Conservation (phyloP, 2,888 invertebrate species). For the Stratiomys singularior region DNA sequence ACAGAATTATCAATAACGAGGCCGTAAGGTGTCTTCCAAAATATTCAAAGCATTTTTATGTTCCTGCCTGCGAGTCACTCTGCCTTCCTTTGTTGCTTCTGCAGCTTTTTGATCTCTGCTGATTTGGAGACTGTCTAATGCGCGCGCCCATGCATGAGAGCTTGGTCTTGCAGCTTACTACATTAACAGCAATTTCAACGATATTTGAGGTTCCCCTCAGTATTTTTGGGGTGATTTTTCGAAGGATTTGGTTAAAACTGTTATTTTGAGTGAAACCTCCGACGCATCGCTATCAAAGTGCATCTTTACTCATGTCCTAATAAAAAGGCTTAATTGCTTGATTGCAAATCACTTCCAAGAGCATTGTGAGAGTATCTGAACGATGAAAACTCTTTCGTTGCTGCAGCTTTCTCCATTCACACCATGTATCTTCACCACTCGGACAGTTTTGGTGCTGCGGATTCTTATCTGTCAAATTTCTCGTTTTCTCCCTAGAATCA, state of each 20-base stretch:
- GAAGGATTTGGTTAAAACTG: conserved; percentile 49
- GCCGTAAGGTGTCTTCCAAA: not conserved
- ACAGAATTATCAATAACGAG: too few species aligned
- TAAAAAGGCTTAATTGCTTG: conserved; percentile 23
- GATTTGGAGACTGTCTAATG: not conserved
- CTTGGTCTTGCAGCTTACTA: not conserved
- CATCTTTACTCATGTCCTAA: conserved; percentile 21
- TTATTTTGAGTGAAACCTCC: conserved; percentile 34
- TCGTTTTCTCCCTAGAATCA: conserved; percentile 48
- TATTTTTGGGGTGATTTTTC: conserved; percentile 53
- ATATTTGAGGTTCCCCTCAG: conserved; percentile 52
- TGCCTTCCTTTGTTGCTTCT: conserved; percentile 2
- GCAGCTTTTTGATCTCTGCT: conserved; percentile 15
- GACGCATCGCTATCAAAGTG: not conserved
- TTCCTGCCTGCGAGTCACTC: not conserved
- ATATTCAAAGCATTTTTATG: not conserved
- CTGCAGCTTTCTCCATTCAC: too few species aligned
- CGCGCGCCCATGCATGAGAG: conserved; percentile 12
- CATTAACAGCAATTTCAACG: conserved; percentile 42
- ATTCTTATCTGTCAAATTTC: conserved; percentile 39
- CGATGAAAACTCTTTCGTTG: too few species aligned
- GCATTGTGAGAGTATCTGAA: not conserved
- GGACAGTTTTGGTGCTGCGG: conserved; percentile 31
- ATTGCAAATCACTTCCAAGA: conserved; percentile 12
- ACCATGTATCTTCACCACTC: conserved; percentile 39